phyloP scores from a whole-genome alignment of 2,797 vertebrate genomes.

The Prionace glauca region DNA sequence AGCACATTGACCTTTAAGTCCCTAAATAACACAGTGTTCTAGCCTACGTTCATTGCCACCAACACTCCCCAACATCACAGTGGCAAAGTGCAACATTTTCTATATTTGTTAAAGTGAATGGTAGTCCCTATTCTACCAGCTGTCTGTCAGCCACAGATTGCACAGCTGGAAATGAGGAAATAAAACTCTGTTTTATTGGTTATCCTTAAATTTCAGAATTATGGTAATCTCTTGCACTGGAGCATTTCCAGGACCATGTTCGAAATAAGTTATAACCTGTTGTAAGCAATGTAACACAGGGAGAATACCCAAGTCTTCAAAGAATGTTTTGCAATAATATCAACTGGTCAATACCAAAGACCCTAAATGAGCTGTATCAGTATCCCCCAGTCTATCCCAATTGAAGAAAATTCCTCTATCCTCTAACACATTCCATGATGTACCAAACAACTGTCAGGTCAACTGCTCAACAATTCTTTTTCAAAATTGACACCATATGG shows the following conservation, averaged over 20 bases:
- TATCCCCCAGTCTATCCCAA: neutral
- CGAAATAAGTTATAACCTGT: constrained; percentile 39
- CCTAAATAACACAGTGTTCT: neutral
- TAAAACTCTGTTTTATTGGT: constrained; percentile 25
- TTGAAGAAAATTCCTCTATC: neutral
- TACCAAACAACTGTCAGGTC: neutral
- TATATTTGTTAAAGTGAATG: neutral
- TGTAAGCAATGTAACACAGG: constrained; percentile 25
- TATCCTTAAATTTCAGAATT: constrained; percentile 6
- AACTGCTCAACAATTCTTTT: neutral
- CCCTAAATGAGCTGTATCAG: neutral
- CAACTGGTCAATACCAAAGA: neutral
- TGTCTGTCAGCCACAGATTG: constrained; percentile 41
- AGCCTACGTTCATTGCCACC: neutral
- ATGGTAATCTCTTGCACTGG: neutral
- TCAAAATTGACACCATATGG: neutral
- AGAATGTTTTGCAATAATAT: neutral
- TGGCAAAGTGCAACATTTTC: neutral
- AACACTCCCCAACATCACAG: neutral
- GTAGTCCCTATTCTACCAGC: constrained; percentile 35
- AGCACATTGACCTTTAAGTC: neutral
- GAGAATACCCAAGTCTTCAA: neutral
- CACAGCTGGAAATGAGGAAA: neutral
- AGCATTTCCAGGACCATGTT: constrained; percentile 26
- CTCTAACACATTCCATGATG: neutral